A percentile compares a stretch with the other conserved stretches of the same genome.
These are phyloP conservation scores for Xenopus borealis DNA, from an alignment of 2,113 vertebrate species.

Conservation along the genomic window DNA sequence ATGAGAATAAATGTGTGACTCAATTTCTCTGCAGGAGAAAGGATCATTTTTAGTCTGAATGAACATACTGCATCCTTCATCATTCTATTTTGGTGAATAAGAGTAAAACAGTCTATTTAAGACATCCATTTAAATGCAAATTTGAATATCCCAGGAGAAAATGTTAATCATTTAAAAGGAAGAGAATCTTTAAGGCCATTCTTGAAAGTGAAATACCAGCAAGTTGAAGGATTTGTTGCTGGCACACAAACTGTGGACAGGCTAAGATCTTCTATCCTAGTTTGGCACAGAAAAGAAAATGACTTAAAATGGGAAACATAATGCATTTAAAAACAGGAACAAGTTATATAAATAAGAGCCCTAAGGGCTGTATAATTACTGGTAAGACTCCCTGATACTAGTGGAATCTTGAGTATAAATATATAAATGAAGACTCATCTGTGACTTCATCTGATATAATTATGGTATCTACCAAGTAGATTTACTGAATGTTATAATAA, in stretches of 20 bases:
- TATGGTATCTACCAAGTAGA: too few species aligned
- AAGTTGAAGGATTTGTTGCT: not conserved
- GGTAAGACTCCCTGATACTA: too few species aligned
- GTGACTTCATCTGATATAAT: too few species aligned
- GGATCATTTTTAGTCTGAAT: conserved; percentile 71
- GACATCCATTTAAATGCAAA: conserved; percentile 80
- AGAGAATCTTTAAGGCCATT: conserved; percentile 54
- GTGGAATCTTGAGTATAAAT: too few species aligned
- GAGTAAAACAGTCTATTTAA: conserved; percentile 75
- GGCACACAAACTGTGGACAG: conserved; percentile 12
- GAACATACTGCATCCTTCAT: conserved; percentile 73
- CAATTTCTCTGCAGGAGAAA: conserved; percentile 69
- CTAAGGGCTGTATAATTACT: too few species aligned
- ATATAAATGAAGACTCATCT: too few species aligned
- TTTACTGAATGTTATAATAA: too few species aligned
- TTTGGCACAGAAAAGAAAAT: not conserved
- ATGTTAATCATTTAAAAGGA: conserved; percentile 65
- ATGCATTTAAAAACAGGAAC: too few species aligned
- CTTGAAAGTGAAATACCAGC: conserved; percentile 29
- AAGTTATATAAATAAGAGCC: too few species aligned
- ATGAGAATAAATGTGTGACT: conserved; percentile 72
- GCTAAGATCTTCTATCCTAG: not conserved
- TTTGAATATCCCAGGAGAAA: conserved; percentile 64
- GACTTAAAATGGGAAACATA: too few species aligned
- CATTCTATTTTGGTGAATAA: conserved; percentile 68